phyloP scores from a whole-genome alignment of 2,888 invertebrate genomes.

The Dilophus febrilis region DNA sequence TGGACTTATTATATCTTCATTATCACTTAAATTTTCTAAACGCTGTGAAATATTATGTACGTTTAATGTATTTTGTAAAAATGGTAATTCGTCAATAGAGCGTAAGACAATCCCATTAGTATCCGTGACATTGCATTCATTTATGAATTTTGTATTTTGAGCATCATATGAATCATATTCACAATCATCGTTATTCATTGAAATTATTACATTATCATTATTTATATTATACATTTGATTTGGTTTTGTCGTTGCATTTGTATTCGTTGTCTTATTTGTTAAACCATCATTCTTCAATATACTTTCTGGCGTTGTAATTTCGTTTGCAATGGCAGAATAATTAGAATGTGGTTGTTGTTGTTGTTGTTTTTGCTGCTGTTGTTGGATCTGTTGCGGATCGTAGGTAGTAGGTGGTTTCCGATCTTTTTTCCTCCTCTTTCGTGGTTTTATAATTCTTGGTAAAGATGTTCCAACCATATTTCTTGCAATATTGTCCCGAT shows the following conservation, averaged over 20 bases:
- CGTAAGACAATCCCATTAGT: no score
- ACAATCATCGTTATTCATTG: no score
- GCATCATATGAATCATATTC: no score
- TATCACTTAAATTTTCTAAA: neutral
- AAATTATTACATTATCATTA: neutral
- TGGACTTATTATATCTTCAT: constrained; percentile 4
- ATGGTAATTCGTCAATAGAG: constrained; percentile 1
- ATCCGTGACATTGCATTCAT: neutral
- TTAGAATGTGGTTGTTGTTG: constrained; percentile 6
- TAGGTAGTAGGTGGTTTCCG: constrained; percentile 41
- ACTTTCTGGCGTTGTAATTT: no score
- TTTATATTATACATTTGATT: neutral
- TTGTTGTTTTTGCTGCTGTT: constrained; percentile 8
- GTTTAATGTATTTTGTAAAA: constrained; percentile 1
- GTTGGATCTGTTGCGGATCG: constrained; percentile 19
- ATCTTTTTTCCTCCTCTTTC: constrained; percentile 80
- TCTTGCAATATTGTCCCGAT: constrained; percentile 28
- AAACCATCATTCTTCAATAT: no score
- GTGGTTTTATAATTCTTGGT: constrained; percentile 75
- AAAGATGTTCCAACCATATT: constrained; percentile 45
- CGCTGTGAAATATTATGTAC: constrained; percentile 1
- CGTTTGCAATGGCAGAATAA: no score
- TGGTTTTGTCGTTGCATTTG: no score
- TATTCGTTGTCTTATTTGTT: no score
- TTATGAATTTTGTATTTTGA: no score